Evolutionary conservation across 2,113 vertebrate species (phyloP).

Genomic region (Podarcis muralis): DNA sequence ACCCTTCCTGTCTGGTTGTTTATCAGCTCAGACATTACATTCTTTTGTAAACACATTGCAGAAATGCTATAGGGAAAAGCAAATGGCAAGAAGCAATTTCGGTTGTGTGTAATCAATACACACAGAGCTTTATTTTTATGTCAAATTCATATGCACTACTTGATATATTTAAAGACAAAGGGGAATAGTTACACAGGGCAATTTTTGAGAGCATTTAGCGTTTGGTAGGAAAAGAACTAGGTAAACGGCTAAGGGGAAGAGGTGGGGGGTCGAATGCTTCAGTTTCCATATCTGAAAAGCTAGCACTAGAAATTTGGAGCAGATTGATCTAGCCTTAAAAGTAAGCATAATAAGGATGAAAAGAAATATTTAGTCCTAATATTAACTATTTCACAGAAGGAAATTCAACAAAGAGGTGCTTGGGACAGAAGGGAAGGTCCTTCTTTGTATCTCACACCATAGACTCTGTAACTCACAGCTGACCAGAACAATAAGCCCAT

Average conservation of each 20-base stretch:
- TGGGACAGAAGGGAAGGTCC: conserved; percentile 62
- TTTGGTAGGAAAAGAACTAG: background rate
- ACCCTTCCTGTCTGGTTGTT: conserved; percentile 65
- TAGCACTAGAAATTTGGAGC: conserved; percentile 9
- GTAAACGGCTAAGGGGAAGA: background rate
- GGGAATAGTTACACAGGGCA: background rate
- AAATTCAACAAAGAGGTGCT: conserved; percentile 62
- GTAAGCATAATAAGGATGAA: conserved; percentile 29
- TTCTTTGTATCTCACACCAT: conserved; percentile 51
- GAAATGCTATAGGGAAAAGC: conserved; percentile 52
- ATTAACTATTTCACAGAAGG: conserved; percentile 56
- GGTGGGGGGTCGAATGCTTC: conserved; percentile 8
- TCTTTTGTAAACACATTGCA: conserved; percentile 62
- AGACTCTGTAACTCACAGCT: conserved; percentile 60
- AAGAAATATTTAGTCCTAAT: conserved; percentile 48
- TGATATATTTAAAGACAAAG: conserved; percentile 40
- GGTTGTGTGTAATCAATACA: conserved; percentile 40
- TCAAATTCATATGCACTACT: conserved; percentile 31
- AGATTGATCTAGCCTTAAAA: conserved; percentile 42
- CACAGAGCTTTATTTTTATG: conserved; percentile 32
- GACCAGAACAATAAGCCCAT: conserved; percentile 57
- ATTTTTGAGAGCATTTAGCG: conserved; percentile 9
- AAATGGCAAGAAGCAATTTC: conserved; percentile 41
- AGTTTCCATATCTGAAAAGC: conserved; percentile 39
- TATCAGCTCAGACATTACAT: conserved; percentile 67